Base-by-base conservation (phyloP, 2,888 invertebrate species). In the Chouioia cunea region DNA sequence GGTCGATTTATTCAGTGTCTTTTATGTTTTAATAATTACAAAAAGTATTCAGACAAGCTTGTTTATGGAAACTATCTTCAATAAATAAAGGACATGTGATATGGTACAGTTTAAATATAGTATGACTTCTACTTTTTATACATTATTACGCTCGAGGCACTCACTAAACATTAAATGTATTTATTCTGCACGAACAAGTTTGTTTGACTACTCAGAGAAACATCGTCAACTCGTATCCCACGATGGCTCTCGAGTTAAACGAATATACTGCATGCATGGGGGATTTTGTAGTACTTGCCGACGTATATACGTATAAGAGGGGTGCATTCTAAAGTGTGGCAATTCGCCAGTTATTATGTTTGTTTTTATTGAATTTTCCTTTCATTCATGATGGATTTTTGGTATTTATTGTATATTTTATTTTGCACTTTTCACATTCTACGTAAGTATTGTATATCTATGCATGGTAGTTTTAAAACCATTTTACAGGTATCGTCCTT, bases 171-270 rank as follows among this genome's bases (percentile, higher is more conserved):
- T 23, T 68, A 62, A 68, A 52, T 50, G 50, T 50, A 57, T 69
- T 64, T 69, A 63, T 63, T 63, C 57, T 48, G 67, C 54, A 43
- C 23, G 67, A 63, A 58, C 63, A 69, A 69, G 57, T 63, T 52
- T 46, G 58, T 58, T 69, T 69, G 63, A 58, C 27, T 50, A 43
- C 46, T 64, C 52, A 43, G n/a, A 63, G 57, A 67, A 64, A 58
- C 68, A 52, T 8, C 67, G 36, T 50, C 64, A 46, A 48, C 57
- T 58, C 50, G 57, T 58, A 69, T 52, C 57, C 58, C 58, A 20
- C 57, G 58, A 57, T 62, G 56, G 48, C 68, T 62, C 56, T 68
- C 44, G 36, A 66, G 53, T 48, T 47, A 60, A 68, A 68, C 56
- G 46, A 62, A 57, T 57, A 48, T 60, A 67, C 46, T 23, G 23